These are phyloP conservation scores for Aplodontia rufa DNA, from an alignment of 2,113 vertebrate species.

Conservation along the genomic window DNA sequence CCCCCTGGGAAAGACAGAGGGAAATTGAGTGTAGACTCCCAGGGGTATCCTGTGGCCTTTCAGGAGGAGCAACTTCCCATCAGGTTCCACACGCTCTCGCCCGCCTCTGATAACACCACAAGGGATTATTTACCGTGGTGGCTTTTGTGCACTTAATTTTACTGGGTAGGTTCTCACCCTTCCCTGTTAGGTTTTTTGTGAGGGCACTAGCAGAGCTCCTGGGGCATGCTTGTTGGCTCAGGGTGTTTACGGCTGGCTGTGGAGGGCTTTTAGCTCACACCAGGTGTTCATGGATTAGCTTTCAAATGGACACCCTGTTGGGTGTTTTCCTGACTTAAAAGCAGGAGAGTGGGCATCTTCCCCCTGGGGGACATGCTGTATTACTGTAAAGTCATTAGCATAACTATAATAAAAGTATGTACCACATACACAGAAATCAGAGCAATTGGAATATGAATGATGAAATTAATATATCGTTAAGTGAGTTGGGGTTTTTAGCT, in stretches of 20 bases:
- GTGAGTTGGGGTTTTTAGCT: background rate
- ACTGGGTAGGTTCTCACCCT: background rate
- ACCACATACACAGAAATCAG: constrained; percentile 42
- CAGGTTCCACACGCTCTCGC: background rate
- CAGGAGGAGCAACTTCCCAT: background rate
- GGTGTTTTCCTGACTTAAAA: constrained; percentile 65
- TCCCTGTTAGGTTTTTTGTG: background rate
- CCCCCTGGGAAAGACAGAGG: background rate
- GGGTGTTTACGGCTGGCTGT: background rate
- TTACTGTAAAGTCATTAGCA: constrained; percentile 53
- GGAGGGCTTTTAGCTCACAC: constrained; percentile 60
- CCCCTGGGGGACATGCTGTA: background rate
- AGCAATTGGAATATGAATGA: constrained; percentile 2
- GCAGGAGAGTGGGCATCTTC: background rate
- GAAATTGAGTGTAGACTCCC: background rate
- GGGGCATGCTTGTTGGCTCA: background rate
- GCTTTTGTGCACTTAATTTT: constrained; percentile 16
- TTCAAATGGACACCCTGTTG: constrained; percentile 63
- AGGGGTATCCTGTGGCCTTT: background rate
- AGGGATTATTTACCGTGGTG: background rate
- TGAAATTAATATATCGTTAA: background rate
- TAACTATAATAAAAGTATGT: constrained; percentile 19
- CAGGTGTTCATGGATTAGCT: constrained; percentile 55
- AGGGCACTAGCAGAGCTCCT: background rate
- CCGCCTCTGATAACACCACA: background rate